phyloP scores from a whole-genome alignment of 2,888 invertebrate species.

The Eudemis profundana region DNA sequence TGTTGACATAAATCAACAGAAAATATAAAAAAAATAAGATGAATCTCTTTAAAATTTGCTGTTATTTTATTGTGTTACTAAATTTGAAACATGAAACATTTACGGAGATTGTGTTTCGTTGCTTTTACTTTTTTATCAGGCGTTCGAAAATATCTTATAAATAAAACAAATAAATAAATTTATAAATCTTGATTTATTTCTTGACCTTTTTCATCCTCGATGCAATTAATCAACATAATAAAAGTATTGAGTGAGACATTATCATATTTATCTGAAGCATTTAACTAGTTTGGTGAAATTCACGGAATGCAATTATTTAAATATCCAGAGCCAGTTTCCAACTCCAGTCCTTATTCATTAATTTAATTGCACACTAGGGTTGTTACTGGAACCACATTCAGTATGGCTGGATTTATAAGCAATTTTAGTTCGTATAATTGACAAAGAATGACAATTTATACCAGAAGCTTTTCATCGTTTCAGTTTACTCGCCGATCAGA shows the following conservation, averaged over 20 bases:
- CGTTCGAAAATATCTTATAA: neutral
- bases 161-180: neutral
- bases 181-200: conserved; percentile 14
- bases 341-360: no score
- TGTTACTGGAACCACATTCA: no score
- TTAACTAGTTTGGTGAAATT: no score
- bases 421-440: no score
- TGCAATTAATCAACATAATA: neutral
- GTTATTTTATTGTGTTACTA: neutral
- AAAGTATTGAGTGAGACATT: no score
- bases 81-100: neutral
- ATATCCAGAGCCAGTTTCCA: no score
- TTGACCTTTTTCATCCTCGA: conserved; percentile 1
- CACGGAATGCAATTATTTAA: no score
- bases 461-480: conserved; percentile 29
- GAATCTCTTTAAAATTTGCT: no score
- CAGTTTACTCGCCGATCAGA: conserved; percentile 31
- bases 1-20: conserved; percentile 32
- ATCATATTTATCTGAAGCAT: no score
- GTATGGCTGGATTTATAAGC: no score
- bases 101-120: neutral
- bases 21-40: no score
- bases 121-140: conserved; percentile 1
- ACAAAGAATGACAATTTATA: neutral
- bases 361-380: no score